Evolutionary conservation across 2,888 invertebrate species (phyloP), one percentile per base, ranked within the genome.

Genomic region (Pammene fasciana): DNA sequence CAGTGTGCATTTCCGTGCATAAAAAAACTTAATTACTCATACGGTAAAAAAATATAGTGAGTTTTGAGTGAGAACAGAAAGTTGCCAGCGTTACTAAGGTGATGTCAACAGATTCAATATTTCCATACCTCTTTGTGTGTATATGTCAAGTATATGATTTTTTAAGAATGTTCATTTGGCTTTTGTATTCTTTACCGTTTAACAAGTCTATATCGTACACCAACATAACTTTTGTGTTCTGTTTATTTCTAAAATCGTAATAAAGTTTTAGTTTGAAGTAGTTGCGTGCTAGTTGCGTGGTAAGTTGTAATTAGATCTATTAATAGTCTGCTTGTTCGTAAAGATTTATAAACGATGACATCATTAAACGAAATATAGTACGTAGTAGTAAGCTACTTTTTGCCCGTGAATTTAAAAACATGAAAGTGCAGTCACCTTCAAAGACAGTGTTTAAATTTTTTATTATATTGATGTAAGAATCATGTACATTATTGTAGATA

Each of bases 141-240:
- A n/a, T n/a, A n/a, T n/a, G n/a, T n/a, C n/a, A n/a, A n/a, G n/a
- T n/a, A n/a, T n/a, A n/a, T 64, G 64, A 68, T 48, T 64, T 68
- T 68, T 68, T n/a, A 50, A 50, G 50, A 52, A 45, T 57, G 62
- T 68, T 62, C 56, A 56, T 68, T 68, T 68, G 18, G 26, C 48
- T 68, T 68, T 56, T 36, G 43, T 43, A 56, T 57, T 57, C 34
- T 26, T 14, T 26, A 16, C 16, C 16, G 45, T 38, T 34, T 18
- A n/a, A 38, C 36, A 18, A 48, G n/a, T 61, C 18, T 5, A 18
- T 16, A 50, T 13, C 16, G 16, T 10, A n/a, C 0, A 36, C 2
- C 45, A n/a, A 3, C 8, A 0, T 43, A 45, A 4, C 26, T 10
- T n/a, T n/a, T 45, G n/a, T 13, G 5, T 14, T 59, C 13, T 46